Conservation (phyloP, 2,113 vertebrate genomes). For the Dolichotis patagonum region DNA sequence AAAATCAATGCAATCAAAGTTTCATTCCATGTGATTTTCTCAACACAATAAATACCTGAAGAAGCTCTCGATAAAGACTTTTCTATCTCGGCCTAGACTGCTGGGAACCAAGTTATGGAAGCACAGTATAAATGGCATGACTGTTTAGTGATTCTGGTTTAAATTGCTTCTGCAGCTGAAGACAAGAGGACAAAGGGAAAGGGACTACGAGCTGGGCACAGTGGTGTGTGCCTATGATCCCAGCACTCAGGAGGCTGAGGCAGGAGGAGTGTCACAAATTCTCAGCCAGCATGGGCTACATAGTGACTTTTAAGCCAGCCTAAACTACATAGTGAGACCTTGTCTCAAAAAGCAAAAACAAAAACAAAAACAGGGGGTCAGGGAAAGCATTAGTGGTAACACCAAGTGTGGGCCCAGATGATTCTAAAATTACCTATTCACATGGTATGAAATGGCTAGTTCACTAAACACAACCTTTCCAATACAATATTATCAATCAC, state of each 20-base stretch:
- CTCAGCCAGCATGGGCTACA: neutral
- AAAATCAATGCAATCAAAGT: constrained; percentile 3
- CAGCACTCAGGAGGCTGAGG: neutral
- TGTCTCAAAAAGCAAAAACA: neutral
- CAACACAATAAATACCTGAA: neutral
- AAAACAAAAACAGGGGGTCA: neutral
- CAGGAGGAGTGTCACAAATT: neutral
- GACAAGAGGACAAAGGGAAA: constrained; percentile 13
- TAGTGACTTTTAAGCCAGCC: neutral
- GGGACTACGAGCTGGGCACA: neutral
- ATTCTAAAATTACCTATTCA: constrained; percentile 42
- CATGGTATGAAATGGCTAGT: constrained; percentile 33
- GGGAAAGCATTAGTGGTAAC: neutral
- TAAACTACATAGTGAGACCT: neutral
- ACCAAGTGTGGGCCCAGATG: neutral
- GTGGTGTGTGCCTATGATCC: neutral
- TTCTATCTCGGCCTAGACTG: neutral
- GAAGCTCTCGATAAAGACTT: neutral
- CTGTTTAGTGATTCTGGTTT: neutral
- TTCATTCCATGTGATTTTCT: neutral
- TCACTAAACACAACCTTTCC: constrained; percentile 53
- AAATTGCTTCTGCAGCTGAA: neutral
- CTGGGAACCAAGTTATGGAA: neutral
- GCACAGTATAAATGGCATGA: neutral
- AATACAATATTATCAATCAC: neutral